A percentile compares a stretch with the other conserved stretches of the same genome.
Conservation (phyloP, 2,113 vertebrate genomes). For the Sus scrofa region T2T-Sscrofa CM000816.6:15032501-15033000, state of each 20-base stretch:
- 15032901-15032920: neutral
- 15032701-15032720: neutral
- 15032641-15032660: neutral
- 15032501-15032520: neutral
- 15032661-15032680: neutral
- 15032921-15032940: too few relatives aligned
- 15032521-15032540: neutral
- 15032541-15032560: too few relatives aligned
- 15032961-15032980: too few relatives aligned
- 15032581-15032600: neutral
- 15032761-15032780: neutral
- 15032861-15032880: neutral
- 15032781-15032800: neutral
- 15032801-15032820: neutral
- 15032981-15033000: too few relatives aligned
- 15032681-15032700: neutral
- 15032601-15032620: neutral
- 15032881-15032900: conserved; percentile 11
- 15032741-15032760: neutral
- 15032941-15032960: too few relatives aligned
- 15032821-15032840: neutral
- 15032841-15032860: neutral
- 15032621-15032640: neutral
- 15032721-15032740: neutral
- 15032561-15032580: neutral